These are phyloP conservation scores for Hozukius guyotensis DNA, from an alignment of 2,797 vertebrate species.

Conservation along the genomic window DNA sequence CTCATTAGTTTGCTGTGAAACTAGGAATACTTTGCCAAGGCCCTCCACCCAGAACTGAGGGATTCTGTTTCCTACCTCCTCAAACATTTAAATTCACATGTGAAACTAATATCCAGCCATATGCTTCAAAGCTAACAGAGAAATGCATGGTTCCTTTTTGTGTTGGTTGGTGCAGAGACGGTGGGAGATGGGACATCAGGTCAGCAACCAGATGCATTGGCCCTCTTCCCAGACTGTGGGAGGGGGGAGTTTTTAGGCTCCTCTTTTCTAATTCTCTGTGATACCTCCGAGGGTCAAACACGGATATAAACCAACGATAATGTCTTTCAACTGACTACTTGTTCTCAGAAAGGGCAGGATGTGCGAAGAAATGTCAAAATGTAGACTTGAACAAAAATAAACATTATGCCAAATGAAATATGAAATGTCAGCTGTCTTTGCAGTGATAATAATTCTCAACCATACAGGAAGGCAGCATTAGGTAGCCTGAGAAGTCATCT, in stretches of 20 bases:
- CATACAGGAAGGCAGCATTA: neutral
- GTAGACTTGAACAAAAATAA: neutral
- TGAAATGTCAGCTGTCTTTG: neutral
- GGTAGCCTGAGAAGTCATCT: neutral
- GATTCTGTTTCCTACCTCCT: slow-evolving; percentile 3
- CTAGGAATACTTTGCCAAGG: slow-evolving; percentile 14
- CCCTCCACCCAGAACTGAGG: slow-evolving; percentile 20
- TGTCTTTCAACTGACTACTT: slow-evolving; percentile 27
- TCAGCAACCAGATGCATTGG: slow-evolving; percentile 64
- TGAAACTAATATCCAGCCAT: slow-evolving; percentile 1
- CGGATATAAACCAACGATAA: slow-evolving; percentile 24
- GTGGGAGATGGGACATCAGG: slow-evolving; percentile 36
- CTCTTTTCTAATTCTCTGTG: slow-evolving; percentile 37
- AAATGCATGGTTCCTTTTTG: slow-evolving; percentile 16
- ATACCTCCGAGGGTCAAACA: slow-evolving; percentile 41
- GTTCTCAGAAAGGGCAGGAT: neutral
- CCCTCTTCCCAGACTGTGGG: slow-evolving; percentile 58
- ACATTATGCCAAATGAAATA: neutral
- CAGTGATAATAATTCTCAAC: neutral
- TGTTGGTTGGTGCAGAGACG: slow-evolving; percentile 34
- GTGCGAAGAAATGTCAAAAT: neutral
- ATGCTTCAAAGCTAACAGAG: neutral
- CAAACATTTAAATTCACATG: slow-evolving; percentile 3
- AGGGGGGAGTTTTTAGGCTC: slow-evolving; percentile 43
- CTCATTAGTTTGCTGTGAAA: slow-evolving; percentile 59